phyloP scores from a whole-genome alignment of 1,140 invertebrate genomes.

The Fopius arisanus region DNA sequence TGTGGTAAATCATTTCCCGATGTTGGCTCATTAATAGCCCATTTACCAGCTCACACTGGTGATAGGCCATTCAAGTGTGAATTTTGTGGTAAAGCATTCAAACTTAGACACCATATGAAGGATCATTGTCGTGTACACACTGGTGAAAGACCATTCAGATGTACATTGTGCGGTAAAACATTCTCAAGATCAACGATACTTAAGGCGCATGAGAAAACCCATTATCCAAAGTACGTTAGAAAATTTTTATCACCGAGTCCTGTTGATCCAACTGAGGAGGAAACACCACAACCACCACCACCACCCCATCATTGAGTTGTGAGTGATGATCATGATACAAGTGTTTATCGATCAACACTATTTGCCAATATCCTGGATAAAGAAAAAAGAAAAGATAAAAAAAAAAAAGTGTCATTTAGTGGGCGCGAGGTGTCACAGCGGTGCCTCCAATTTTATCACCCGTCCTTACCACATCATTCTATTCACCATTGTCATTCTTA shows the following conservation, averaged over 20 bases:
- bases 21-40: slow-evolving; percentile 83
- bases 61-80: slow-evolving; percentile 90
- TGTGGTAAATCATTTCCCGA: slow-evolving; percentile 90
- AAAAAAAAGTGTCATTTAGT: background rate
- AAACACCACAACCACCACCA: slow-evolving; percentile 69
- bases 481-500: background rate
- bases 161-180: slow-evolving; percentile 86
- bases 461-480: background rate
- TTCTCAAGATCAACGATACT: slow-evolving; percentile 89
- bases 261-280: slow-evolving; percentile 78
- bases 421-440: slow-evolving; percentile 19
- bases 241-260: slow-evolving; percentile 86
- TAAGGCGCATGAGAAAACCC: slow-evolving; percentile 91
- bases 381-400: too few relatives aligned
- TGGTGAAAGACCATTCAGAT: slow-evolving; percentile 88
- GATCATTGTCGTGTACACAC: slow-evolving; percentile 91
- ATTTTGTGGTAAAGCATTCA: slow-evolving; percentile 90
- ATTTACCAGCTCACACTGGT: slow-evolving; percentile 87
- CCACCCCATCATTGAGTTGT: slow-evolving; percentile 53
- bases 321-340: background rate
- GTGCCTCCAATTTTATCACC: slow-evolving; percentile 5
- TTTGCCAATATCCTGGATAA: slow-evolving; percentile 11
- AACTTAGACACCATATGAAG: slow-evolving; percentile 90
- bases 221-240: slow-evolving; percentile 87
- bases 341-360: slow-evolving; percentile 6